Evolutionary conservation across 2,888 invertebrate species (phyloP), one percentile per base, ranked within the genome.

Genomic region (Onchidella celtica): DNA sequence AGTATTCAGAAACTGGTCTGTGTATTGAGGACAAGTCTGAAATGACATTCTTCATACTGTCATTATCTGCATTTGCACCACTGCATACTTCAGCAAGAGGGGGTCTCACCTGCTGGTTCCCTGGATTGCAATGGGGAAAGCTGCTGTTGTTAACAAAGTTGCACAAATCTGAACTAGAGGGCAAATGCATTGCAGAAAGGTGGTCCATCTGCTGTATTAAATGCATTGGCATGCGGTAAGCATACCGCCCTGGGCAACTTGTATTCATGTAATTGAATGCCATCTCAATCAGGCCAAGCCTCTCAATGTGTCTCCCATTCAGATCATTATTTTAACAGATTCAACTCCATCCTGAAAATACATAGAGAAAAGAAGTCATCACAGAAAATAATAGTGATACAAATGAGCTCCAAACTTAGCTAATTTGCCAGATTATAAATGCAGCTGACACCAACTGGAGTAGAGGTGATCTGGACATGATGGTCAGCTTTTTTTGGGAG

Each of bases 141-240:
- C 27, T 34, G 9, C 17, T 57, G 36, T n/a, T 47, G 32, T 70
- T 55, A 2, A 70, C 27, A 3, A 70, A 21, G 36, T 21, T 72
- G 32, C 55, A 32, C 47, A 72, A 72, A 2, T 72, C 72, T 40
- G 72, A 17, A 34, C 6, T 27, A 24, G 70, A 17, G 47, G 72
- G n/a, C 24, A 72, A 9, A 27, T 29, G 32, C 72, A 72, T 29
- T 21, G 32, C 29, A 3, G 72, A 57, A n/a, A 72, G 34, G n/a
- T n/a, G n/a, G 4, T 72, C 72, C 72, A 72, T 72, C 34, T 72
- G 72, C 47, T 72, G 72, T n/a, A 57, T 55, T 1, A 27, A 57
- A 3, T 55, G 72, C 72, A 72, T 32, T 2, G 29, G 21, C 32
- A 55, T 55, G 32, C 57, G 72, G 32, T 73, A 72, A 11, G n/a